Percentiles rank a stretch among this genome's conserved stretches.
Evolutionary conservation across 2,888 invertebrate genomes (phyloP).

Genomic region (Cecidostiba fungosa): DNA sequence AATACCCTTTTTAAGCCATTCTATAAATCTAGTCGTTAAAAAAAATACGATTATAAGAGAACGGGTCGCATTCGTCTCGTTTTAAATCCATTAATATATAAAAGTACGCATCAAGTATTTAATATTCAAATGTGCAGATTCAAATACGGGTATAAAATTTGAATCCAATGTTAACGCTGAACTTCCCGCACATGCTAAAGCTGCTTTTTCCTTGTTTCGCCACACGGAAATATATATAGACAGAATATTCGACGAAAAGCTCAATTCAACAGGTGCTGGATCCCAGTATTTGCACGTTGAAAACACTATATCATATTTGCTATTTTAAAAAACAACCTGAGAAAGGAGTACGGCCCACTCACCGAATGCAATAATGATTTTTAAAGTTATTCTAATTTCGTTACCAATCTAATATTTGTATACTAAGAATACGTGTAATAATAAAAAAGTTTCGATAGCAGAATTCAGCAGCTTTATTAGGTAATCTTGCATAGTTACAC

Average conservation of each 20-base stretch:
- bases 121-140: neutral
- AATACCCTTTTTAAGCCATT: too few species aligned
- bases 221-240: neutral
- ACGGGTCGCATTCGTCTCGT: too few species aligned
- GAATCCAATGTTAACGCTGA: neutral
- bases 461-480: neutral
- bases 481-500: too few species aligned
- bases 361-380: too few species aligned
- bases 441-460: neutral
- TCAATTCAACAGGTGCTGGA: conserved; percentile 55
- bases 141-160: neutral
- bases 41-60: too few species aligned
- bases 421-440: too few species aligned
- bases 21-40: too few species aligned
- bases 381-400: too few species aligned
- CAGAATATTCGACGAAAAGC: conserved; percentile 16
- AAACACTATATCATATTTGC: conserved; percentile 6
- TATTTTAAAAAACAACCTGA: conserved; percentile 1
- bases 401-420: too few species aligned
- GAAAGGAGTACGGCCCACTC: too few species aligned
- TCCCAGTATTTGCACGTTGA: conserved; percentile 8
- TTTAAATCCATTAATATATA: neutral
- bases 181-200: neutral
- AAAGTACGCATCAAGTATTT: neutral
- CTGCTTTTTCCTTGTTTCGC: neutral